Base-by-base conservation (phyloP, 2,113 vertebrate genomes). In the Vidua chalybeata region DNA sequence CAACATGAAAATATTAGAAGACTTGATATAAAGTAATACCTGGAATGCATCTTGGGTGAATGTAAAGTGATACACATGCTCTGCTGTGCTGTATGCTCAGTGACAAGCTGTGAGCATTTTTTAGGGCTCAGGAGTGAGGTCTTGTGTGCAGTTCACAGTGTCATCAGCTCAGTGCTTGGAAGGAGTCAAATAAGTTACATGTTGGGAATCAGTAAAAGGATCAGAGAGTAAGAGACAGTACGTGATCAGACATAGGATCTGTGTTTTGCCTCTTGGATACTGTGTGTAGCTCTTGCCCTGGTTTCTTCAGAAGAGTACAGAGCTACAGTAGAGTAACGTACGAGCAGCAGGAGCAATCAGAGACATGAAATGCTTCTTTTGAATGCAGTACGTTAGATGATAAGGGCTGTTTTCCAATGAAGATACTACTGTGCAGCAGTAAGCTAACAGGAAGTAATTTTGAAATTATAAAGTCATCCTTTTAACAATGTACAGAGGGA, bases 41-140 rank as follows among this genome's bases (percentile, higher is more conserved):
- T 75, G 43, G 72, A 63, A 30, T 33, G 33, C 23, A 10, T 26
- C 1, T 7, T 51, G 24, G 35, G 14, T 63, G 43, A 48, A 27
- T 13, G 35, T 72, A 7, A 67, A 55, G 51, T n/a, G 52, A 41
- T 75, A 4, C 0, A 17, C 0, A 0, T 1, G 3, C 15, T 3
- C 35, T 48, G 24, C 45, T 92, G 27, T 46, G 43, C 68, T 54
- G 22, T 41, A 6, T 1, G 6, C n/a, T 69, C 43, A 21, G 26
- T n/a, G 66, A 15, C 51, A 56, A 58, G 39, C 49, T 80, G 45
- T 55, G 74, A 88, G n/a, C 27, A 13, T 45, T 43, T 82, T 24
- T 55, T 64, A 49, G 67, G 69, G n/a, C 45, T 88, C 37, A 62
- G 41, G 28, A 92, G 11, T 31, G 49, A 69, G 43, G 33, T 61